Evolutionary conservation across 2,113 vertebrate species (phyloP).

Genomic region (Microcebus jonahi): DNA sequence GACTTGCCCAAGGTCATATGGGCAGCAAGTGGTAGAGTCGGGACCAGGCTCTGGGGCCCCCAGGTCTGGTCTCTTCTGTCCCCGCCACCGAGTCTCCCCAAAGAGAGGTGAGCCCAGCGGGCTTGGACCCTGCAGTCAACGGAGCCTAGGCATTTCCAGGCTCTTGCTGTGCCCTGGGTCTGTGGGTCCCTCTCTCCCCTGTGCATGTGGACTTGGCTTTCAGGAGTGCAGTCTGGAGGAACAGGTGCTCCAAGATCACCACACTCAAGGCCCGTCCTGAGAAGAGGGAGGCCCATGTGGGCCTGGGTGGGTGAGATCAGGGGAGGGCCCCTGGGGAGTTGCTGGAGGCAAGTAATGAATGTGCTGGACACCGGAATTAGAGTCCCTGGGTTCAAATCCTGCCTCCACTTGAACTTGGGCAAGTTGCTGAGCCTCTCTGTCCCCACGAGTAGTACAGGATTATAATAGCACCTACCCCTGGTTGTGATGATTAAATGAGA

Average conservation of each 20-base stretch:
- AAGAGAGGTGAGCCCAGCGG: neutral
- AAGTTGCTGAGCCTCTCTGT: neutral
- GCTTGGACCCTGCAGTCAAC: accelerated
- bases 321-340: neutral
- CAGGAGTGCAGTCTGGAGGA: neutral
- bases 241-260: neutral
- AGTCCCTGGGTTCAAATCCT: neutral
- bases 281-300: too few species aligned
- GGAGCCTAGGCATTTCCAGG: neutral
- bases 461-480: too few species aligned
- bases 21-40: neutral
- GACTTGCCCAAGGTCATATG: neutral
- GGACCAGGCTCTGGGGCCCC: neutral
- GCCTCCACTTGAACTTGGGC: neutral
- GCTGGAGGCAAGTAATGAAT: neutral
- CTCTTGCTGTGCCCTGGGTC: neutral
- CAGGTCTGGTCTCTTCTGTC: neutral
- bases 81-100: neutral
- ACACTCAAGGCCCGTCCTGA: too few species aligned
- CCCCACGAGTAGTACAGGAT: neutral
- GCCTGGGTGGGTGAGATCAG: neutral
- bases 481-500: neutral
- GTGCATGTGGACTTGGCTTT: neutral
- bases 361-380: neutral
- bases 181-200: too few species aligned